phyloP scores from a whole-genome alignment of 2,797 vertebrate species.

The Artibeus lituratus region DNA sequence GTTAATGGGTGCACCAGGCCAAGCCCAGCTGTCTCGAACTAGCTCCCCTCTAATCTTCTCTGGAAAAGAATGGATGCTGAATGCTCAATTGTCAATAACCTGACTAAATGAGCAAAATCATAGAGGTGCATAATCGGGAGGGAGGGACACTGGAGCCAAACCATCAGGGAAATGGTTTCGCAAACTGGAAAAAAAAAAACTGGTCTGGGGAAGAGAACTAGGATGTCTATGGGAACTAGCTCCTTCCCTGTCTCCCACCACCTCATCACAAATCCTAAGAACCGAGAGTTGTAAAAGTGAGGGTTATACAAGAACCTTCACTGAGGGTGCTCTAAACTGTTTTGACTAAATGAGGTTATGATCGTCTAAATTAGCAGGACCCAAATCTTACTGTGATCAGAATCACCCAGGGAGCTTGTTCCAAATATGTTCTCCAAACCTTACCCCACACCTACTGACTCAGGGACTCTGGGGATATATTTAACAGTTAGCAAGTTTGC shows the following conservation, averaged over 20 bases:
- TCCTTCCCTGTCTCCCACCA: background rate
- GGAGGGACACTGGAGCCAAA: background rate
- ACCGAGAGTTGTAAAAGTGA: background rate
- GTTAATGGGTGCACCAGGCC: background rate
- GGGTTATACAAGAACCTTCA: background rate
- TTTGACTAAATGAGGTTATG: background rate
- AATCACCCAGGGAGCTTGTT: background rate
- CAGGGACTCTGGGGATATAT: background rate
- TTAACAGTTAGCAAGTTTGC: background rate
- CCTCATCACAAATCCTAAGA: background rate
- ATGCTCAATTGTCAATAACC: background rate
- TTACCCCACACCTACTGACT: background rate
- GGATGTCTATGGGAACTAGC: fast-evolving
- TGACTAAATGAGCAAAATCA: background rate
- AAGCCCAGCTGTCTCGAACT: background rate
- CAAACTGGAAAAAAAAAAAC: background rate
- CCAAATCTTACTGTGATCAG: background rate
- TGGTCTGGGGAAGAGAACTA: background rate
- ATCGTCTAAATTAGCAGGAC: background rate
- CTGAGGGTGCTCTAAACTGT: background rate
- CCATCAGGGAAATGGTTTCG: background rate
- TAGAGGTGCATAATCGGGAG: background rate
- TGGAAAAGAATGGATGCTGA: background rate
- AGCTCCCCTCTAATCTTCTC: background rate
- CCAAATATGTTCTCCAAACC: background rate